These are phyloP conservation scores for Phoeniculus purpureus DNA, from an alignment of 2,797 vertebrate species.

Conservation along the genomic window DNA sequence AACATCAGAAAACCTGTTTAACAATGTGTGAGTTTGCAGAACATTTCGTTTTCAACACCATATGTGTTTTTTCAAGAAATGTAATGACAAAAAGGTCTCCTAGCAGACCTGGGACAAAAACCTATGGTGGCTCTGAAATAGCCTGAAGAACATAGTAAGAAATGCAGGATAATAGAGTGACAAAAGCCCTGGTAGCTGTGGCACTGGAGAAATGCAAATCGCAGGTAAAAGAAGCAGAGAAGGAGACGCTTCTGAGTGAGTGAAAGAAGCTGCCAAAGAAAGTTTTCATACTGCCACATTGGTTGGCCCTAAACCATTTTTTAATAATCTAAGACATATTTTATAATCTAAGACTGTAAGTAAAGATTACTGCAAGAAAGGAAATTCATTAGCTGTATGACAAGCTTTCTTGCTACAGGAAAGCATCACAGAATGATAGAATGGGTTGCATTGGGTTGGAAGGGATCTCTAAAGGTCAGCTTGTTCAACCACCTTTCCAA, in stretches of 20 bases:
- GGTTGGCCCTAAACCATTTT: neutral
- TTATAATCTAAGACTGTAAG: neutral
- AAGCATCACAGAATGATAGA: neutral
- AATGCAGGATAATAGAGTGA: neutral
- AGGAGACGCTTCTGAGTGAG: neutral
- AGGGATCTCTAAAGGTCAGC: neutral
- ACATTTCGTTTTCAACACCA: neutral
- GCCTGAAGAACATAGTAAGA: neutral
- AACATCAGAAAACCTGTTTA: neutral
- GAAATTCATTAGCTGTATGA: neutral
- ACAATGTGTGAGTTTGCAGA: neutral
- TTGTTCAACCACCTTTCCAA: neutral
- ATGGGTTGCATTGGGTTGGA: neutral
- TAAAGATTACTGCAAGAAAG: neutral
- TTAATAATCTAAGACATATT: too few species aligned
- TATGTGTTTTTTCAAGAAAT: neutral
- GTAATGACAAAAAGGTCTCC: neutral
- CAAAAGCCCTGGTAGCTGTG: neutral
- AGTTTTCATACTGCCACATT: neutral
- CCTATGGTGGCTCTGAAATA: neutral
- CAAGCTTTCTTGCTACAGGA: neutral
- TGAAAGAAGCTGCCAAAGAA: neutral
- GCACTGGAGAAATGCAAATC: neutral
- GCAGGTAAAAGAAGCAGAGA: neutral
- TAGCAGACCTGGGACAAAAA: neutral